Evolutionary conservation across 2,113 vertebrate genomes (phyloP).

Genomic region (Lethenteron reissneri): DNA sequence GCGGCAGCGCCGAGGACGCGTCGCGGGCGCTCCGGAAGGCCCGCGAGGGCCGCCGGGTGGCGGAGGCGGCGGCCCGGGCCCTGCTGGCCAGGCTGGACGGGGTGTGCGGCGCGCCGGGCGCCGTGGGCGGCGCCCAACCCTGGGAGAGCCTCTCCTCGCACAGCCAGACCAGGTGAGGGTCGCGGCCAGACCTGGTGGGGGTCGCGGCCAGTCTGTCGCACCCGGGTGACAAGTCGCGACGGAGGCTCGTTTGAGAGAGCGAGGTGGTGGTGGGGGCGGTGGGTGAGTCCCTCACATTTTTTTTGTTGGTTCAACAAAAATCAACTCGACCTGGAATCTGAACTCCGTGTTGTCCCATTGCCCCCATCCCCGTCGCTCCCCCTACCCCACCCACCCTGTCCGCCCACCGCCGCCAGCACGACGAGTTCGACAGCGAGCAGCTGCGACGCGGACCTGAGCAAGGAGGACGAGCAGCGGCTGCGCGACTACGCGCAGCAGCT

Average conservation of each 20-base stretch:
- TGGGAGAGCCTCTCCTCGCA: conserved; percentile 64
- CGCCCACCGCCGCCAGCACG: conserved; percentile 22
- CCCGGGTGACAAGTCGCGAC: no score
- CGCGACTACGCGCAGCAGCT: conserved; percentile 59
- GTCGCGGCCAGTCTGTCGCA: no score
- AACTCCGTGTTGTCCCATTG: no score
- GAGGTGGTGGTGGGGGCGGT: no score
- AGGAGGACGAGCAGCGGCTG: conserved; percentile 51
- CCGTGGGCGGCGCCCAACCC: conserved; percentile 38
- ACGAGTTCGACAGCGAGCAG: conserved; percentile 60
- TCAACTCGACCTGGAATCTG: no score
- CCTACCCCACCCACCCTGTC: no score
- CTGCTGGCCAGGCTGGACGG: conserved; percentile 46
- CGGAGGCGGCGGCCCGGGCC: conserved; percentile 51
- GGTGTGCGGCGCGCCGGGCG: conserved; percentile 43
- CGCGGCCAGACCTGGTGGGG: no score
- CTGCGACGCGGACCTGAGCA: conserved; percentile 52
- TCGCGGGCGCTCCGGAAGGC: conserved; percentile 49
- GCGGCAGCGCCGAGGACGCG: conserved; percentile 33
- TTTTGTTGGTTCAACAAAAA: no score
- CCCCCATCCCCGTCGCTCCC: no score
- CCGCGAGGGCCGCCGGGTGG: conserved; percentile 49
- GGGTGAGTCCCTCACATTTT: no score
- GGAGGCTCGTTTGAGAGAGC: no score
- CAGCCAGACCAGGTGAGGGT: conserved; percentile 55